phyloP scores from a whole-genome alignment of 2,797 vertebrate species.

The Eupleurogrammus muticus region DNA sequence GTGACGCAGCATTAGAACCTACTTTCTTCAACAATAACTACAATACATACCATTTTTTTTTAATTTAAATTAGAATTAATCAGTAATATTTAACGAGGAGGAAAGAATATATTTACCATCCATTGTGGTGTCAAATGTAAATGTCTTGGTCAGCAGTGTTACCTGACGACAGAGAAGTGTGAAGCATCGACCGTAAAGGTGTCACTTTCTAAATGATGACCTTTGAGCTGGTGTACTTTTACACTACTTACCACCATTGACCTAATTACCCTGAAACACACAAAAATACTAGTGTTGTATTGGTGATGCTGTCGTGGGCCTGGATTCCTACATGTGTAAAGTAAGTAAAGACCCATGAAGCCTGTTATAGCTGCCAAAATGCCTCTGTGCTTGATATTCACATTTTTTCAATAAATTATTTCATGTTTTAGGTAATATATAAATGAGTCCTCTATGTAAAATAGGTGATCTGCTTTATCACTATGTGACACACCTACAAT shows the following conservation, averaged over 20 bases:
- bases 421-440: too few species aligned
- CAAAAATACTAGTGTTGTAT: conserved; percentile 29
- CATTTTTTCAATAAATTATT: neutral
- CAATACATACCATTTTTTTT: too few species aligned
- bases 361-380: neutral
- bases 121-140: neutral
- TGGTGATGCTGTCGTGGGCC: conserved; percentile 13
- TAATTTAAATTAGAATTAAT: neutral
- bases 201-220: conserved; percentile 63
- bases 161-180: conserved; percentile 25
- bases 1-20: neutral
- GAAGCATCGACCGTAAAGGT: conserved; percentile 30
- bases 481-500: conserved; percentile 1
- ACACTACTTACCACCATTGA: conserved; percentile 65
- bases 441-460: neutral
- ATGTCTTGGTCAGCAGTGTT: conserved; percentile 22
- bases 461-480: neutral
- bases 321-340: conserved; percentile 3
- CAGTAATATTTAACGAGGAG: neutral
- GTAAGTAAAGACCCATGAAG: neutral
- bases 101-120: neutral
- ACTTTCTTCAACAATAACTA: neutral
- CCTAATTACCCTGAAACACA: conserved; percentile 70
- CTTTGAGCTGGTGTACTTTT: conserved; percentile 60
- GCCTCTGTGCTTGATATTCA: neutral